Evolutionary conservation across 2,888 invertebrate genomes (phyloP), one percentile per base, ranked within the genome.

Genomic region (Muschampia plurimacula): DNA sequence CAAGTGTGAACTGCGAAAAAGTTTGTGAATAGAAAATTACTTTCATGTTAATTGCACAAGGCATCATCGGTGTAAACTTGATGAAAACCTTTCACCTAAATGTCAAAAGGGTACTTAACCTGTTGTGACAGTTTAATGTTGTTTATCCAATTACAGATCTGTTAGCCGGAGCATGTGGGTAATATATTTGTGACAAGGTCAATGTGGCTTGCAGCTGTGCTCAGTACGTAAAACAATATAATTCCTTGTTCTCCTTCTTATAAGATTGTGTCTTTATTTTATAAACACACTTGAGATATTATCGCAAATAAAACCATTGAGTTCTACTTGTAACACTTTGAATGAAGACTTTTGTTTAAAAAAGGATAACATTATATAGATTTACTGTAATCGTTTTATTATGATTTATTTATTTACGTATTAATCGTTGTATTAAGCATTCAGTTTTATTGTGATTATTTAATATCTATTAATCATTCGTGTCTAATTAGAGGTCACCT

Each of bases 141-240:
- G 60, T 68, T 62, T 60, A 68, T 62, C 68, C 60, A 68, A 68
- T 68, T 68, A 68, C 55, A 39, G 39, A 52, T 52, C 52, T 49
- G 49, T 57, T 46, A 1, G 57, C 13, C 46, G 62, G 46, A 49
- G 60, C 60, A 69, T 39, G 15, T 49, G 69, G 36, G 69, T 60
- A 68, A 62, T 62, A 9, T 62, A 60, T 36, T 60, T 69, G 49
- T 36, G 60, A 49, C 60, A 52, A 52, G 59, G 60, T 59, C 60
- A 49, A 15, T 15, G 55, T 57, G 36, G 36, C 60, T 13, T 36
- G 60, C 60, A 60, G 60, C 60, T 60, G 60, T 36, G 60, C 36
- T 60, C 60, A 60, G 10, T 32, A 60, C 36, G 28, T 36, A 13
- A 36, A 60, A 60, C 60, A 60, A 60, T 60, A 59, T 36, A 59